Evolutionary conservation across 2,888 invertebrate genomes (phyloP), one percentile per base, ranked within the genome.

Genomic region (Drosophila ezoana): DNA sequence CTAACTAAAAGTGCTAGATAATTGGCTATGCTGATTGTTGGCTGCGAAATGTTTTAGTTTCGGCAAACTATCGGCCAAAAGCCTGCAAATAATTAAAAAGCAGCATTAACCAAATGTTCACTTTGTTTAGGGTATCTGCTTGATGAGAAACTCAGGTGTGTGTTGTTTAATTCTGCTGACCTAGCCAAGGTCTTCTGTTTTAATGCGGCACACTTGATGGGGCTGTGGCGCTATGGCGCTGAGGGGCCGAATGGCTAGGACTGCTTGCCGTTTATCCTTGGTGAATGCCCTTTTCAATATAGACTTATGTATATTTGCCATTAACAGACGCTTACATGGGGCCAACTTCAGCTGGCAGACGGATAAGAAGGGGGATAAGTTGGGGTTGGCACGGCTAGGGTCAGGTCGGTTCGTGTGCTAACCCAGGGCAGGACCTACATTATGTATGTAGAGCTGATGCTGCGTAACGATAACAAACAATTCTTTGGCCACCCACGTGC

Each of bases 401-500:
- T 44, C 51, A 33, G 53, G 20, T 20, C 37, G 11, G 14, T 16
- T 18, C 40, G 40, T 32, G 13, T 35, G 14, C 52, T 37, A n/a
- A 28, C 45, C 38, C 10, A 5, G 51, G 59, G 18, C 35, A 18
- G 65, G 61, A 38, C 52, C 47, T 43, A 61, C 72, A 74, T 71
- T 71, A 71, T 65, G 76, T 76, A 67, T 75, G 77, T 75, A 54
- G 67, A 72, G 72, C 77, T 60, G 72, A 74, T 74, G 76, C 73
- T 74, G 76, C 63, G 57, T 61, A 77, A 58, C 60, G 72, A 76
- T 77, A 76, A 77, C 68, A 76, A 72, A 77, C 76, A 68, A 64
- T 76, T 77, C 68, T 43, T 68, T 49, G 60, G 65, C 35, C 56
- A 61, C 43, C 84, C 70, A 80, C 81, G 85, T 75, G 77, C 86